Base-by-base conservation (phyloP, 1,140 invertebrate species). In the Drosophila ercepeae region DNA sequence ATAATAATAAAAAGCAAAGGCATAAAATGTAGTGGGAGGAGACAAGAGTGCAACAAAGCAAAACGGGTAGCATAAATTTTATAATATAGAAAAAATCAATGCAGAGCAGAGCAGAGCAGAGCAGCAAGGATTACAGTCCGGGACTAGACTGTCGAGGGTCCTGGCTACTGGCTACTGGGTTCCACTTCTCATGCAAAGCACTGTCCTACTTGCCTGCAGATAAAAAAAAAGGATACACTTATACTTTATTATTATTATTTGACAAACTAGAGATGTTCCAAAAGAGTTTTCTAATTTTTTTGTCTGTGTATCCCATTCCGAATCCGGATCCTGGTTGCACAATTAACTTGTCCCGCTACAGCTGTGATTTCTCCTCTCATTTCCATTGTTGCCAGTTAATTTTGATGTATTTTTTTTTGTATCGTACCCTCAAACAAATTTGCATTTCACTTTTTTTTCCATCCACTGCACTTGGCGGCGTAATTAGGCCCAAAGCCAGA, bases 41-140 rank as follows among this genome's bases (percentile, higher is more conserved):
- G 7, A 53, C 51, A 53, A 48, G 51, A 36, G 45, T 73, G 69
- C 58, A 73, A 73, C 69, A 73, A 73, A 73, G 68, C 68, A 44
- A 32, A 61, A 36, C 54, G 68, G 59, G 69, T 18, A 73, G 69
- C 69, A 73, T 73, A 73, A 73, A 73, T 73, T 73, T 73, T 73
- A 73, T 73, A 73, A 73, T 73, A 73, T 73, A 73, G 55, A 73
- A 72, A 72, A 72, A 73, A 73, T 73, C 69, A 73, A 73, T 73
- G 69, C 27, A 44, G 23, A 29, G 16, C 42, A n/a, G n/a, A n/a
- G n/a, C n/a, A 25, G 23, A 16, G 36, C 45, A 34, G 55, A 71
- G 67, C 27, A 41, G 25, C 41, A 71, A 70, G 63, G 60, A 64
- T 64, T 61, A 61, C 60, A 60, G 32, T 34, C 27, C 41, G 25